These are phyloP conservation scores for Zhengitettix transpicula DNA, from an alignment of 2,888 invertebrate species.

Conservation along the genomic window DNA sequence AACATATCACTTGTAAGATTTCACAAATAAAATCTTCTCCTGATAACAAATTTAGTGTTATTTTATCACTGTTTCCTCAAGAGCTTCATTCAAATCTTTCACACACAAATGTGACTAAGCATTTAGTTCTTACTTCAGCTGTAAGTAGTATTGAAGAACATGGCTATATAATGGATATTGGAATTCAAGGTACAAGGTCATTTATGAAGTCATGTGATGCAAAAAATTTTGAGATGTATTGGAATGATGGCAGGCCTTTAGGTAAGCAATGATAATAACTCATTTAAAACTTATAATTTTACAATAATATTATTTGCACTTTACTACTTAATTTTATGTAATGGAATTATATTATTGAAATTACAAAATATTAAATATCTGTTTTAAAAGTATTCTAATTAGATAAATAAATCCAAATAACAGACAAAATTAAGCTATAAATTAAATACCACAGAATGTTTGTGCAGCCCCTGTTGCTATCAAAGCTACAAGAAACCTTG, in stretches of 20 bases:
- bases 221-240: conserved; percentile 30
- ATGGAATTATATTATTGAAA: too few species aligned
- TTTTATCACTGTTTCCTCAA: neutral
- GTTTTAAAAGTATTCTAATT: too few species aligned
- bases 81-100: neutral
- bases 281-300: too few species aligned
- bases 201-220: conserved; percentile 48
- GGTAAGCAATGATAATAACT: neutral
- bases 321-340: too few species aligned
- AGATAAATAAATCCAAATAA: too few species aligned
- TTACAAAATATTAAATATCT: too few species aligned
- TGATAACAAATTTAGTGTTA: neutral
- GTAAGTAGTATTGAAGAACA: conserved; percentile 67
- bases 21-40: neutral
- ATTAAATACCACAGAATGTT: too few species aligned
- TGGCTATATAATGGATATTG: conserved; percentile 66
- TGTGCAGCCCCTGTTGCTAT: too few species aligned
- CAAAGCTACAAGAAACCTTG: too few species aligned
- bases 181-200: conserved; percentile 49
- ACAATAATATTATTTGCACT: too few species aligned
- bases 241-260: neutral
- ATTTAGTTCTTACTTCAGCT: conserved; percentile 36
- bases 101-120: neutral
- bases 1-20: neutral
- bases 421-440: too few species aligned